Evolutionary conservation across 2,113 vertebrate genomes (phyloP).

Genomic region (Delphinus delphis): DNA sequence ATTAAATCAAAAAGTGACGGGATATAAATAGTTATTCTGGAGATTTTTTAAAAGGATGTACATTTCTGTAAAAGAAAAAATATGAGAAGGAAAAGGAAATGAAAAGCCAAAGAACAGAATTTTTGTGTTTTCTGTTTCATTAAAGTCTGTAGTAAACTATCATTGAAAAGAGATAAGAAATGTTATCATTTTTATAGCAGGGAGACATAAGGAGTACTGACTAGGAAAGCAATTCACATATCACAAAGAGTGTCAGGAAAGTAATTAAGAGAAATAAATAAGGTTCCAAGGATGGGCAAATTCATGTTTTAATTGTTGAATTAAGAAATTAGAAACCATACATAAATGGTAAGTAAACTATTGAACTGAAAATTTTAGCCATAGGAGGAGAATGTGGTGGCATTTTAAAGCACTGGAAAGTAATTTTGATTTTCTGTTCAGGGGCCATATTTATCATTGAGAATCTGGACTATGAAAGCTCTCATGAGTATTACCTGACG

Average conservation of each 20-base stretch:
- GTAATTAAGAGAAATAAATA: not conserved
- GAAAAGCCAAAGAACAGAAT: not conserved
- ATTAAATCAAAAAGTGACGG: not conserved
- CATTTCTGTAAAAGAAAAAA: not conserved
- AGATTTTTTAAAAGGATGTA: not conserved
- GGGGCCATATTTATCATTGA: constrained; percentile 94
- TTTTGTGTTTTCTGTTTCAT: not conserved
- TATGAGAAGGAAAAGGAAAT: not conserved
- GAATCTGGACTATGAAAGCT: constrained; percentile 93
- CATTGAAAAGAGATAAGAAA: not conserved
- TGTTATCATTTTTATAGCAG: not conserved
- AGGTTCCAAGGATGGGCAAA: not conserved
- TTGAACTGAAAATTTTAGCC: not conserved
- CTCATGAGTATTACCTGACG: constrained; percentile 96
- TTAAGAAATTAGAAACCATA: not conserved
- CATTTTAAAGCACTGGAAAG: not conserved
- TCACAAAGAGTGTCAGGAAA: not conserved
- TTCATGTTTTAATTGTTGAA: not conserved
- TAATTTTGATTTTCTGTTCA: constrained; percentile 61
- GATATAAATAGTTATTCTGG: not conserved
- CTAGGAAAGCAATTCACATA: not conserved
- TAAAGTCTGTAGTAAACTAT: not conserved
- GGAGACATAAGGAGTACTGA: not conserved
- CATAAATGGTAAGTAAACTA: not conserved
- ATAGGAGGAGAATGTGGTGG: not conserved